phyloP scores from a whole-genome alignment of 2,113 vertebrate species.

The Tor tambroides region DNA sequence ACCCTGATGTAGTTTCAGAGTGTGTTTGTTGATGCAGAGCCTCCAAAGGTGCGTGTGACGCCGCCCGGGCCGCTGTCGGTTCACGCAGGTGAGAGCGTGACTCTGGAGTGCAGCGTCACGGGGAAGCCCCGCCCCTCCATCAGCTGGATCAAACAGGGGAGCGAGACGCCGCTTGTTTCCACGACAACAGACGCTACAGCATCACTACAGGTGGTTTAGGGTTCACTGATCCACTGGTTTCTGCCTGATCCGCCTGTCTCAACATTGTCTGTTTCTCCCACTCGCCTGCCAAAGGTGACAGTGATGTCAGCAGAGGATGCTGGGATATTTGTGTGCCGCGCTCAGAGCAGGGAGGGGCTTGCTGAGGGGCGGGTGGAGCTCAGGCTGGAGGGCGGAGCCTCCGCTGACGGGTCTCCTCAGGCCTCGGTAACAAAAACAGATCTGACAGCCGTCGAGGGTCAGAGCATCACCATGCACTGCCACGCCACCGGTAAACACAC shows the following conservation, averaged over 20 bases:
- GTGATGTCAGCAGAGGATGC: slow-evolving; percentile 77
- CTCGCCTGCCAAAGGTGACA: slow-evolving; percentile 72
- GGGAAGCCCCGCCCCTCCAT: slow-evolving; percentile 84
- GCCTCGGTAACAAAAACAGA: slow-evolving; percentile 72
- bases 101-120: slow-evolving; percentile 82
- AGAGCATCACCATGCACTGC: slow-evolving; percentile 82
- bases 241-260: neutral
- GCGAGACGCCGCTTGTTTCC: slow-evolving; percentile 74
- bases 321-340: slow-evolving; percentile 85
- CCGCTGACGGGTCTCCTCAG: slow-evolving; percentile 61
- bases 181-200: slow-evolving; percentile 75
- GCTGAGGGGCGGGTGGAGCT: slow-evolving; percentile 82
- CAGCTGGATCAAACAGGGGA: slow-evolving; percentile 83
- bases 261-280: neutral
- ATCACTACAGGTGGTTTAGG: slow-evolving; percentile 74
- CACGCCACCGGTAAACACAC: slow-evolving; percentile 78
- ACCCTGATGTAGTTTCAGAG: neutral
- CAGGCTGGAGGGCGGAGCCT: slow-evolving; percentile 67
- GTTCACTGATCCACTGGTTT: neutral
- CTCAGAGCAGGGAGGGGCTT: slow-evolving; percentile 81
- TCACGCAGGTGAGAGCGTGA: slow-evolving; percentile 79
- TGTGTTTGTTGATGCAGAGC: slow-evolving; percentile 70
- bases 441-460: slow-evolving; percentile 82
- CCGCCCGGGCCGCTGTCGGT: slow-evolving; percentile 80
- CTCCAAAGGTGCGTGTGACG: slow-evolving; percentile 82